phyloP scores from a whole-genome alignment of 2,113 vertebrate genomes.

The Cynoglossus semilaevis region DNA sequence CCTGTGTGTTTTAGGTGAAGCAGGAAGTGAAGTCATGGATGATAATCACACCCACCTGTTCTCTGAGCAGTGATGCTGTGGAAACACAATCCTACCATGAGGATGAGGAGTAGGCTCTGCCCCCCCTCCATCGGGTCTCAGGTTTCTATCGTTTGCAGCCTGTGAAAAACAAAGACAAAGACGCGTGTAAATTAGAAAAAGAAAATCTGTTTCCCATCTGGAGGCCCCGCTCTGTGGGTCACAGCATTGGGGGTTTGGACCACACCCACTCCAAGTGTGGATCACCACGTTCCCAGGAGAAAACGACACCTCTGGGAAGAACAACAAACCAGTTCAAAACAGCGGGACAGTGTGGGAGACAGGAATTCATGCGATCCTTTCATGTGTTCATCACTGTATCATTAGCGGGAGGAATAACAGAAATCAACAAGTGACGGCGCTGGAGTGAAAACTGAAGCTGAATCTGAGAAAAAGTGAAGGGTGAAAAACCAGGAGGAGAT shows the following conservation, averaged over 20 bases:
- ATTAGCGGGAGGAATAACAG: not conserved
- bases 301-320: not conserved
- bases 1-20: slow-evolving; percentile 8
- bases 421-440: not conserved
- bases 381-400: not conserved
- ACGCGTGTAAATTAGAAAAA: not conserved
- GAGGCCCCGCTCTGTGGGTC: not conserved
- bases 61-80: slow-evolving; percentile 25
- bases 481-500: no score
- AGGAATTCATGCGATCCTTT: not conserved
- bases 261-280: not conserved
- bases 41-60: slow-evolving; percentile 61
- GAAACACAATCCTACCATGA: slow-evolving; percentile 46
- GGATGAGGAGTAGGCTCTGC: slow-evolving; percentile 38
- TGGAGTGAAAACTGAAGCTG: not conserved
- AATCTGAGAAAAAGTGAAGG: no score
- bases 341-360: not conserved
- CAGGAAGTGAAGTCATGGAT: slow-evolving; percentile 26
- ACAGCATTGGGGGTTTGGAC: not conserved
- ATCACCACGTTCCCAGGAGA: not conserved
- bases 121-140: slow-evolving; percentile 37
- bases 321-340: slow-evolving; percentile 1
- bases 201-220: slow-evolving; percentile 32
- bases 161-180: slow-evolving; percentile 34
- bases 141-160: slow-evolving; percentile 40